Conservation (phyloP, 2,888 invertebrate species). For the Piscicola geometra region DNA sequence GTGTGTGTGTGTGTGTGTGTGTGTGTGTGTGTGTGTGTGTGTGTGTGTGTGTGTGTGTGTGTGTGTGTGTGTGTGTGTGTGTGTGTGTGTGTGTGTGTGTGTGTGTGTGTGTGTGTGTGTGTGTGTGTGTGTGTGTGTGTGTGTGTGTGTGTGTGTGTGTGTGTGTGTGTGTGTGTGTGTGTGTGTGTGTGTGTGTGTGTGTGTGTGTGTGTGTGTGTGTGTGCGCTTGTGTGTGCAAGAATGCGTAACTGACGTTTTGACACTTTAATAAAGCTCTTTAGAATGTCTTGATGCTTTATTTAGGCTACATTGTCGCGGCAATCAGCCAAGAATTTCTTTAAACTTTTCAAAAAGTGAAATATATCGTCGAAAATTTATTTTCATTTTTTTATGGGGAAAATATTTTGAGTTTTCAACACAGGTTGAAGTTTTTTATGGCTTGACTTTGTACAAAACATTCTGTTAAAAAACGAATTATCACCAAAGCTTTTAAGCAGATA, state of each 20-base stretch:
- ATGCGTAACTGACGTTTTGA: not conserved
- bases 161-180: constrained; percentile 6
- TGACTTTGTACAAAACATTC: too few species aligned
- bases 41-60: constrained; percentile 15
- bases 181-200: constrained; percentile 2
- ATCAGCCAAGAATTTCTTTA: not conserved
- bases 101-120: constrained; percentile 3
- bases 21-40: constrained; percentile 23
- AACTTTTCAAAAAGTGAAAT: not conserved
- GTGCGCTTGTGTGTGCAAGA: not conserved
- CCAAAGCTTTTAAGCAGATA: too few species aligned
- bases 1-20: constrained; percentile 30
- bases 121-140: not conserved
- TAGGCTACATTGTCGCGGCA: not conserved
- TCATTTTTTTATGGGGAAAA: too few species aligned
- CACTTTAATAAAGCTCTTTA: constrained; percentile 8
- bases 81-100: constrained; percentile 8
- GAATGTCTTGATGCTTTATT: not conserved
- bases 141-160: not conserved
- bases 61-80: constrained; percentile 12
- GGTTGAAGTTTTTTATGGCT: too few species aligned
- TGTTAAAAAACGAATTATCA: too few species aligned
- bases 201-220: not conserved
- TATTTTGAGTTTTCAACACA: too few species aligned
- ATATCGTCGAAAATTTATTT: too few species aligned